Base-by-base conservation (phyloP, 2,113 vertebrate genomes). In the Ctenomys sociabilis region DNA sequence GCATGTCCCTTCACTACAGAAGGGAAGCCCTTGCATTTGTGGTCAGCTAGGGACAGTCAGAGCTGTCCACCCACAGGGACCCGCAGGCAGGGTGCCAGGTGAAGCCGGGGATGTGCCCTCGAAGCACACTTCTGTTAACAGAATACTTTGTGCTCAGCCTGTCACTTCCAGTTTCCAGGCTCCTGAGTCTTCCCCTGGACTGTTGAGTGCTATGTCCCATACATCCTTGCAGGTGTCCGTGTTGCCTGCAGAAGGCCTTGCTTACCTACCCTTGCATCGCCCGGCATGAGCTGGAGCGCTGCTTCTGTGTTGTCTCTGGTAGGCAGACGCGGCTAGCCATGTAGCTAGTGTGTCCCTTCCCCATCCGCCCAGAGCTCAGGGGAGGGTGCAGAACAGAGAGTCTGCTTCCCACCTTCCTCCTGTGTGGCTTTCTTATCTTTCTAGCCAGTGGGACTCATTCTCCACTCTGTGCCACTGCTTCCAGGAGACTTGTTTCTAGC, bases 111-210 rank as follows among this genome's bases (percentile, higher is more conserved):
- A 12, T 9, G 5, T 26, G 0, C 1, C 21, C 37, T 0, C 35
- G 6, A 13, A 0, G 1, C 32, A 24, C 2, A 2, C 87, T 2
- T 12, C 59, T n/a, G 2, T 19, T 68, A 3, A 24, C 1, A 19
- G 78, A 12, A 16, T 0, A 80, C 7, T 0, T 0, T 35, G 2
- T 1, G 73, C 66, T 9, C 35, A 2, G 0, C 28, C 28, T 5
- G 0, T 32, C 35, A 0, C 28, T 72, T 24, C 7, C 5, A 21
- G 16, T 22, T 7, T 1, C 0, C 9, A 21, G 61, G 30, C 28
- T 59, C 52, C 13, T 17, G 0, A 0, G 0, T 37, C 37, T 14
- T 4, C 12, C 1, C 0, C 22, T 16, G 0, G 35, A 0, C 8
- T 17, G 35, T 32, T 28, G 3, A 2, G 1, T 0, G 0, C 64